Percentiles rank a stretch among this genome's conserved stretches.
phyloP scores from a whole-genome alignment of 1,140 invertebrate genomes.

The Thalassaphorura encarpata region DNA sequence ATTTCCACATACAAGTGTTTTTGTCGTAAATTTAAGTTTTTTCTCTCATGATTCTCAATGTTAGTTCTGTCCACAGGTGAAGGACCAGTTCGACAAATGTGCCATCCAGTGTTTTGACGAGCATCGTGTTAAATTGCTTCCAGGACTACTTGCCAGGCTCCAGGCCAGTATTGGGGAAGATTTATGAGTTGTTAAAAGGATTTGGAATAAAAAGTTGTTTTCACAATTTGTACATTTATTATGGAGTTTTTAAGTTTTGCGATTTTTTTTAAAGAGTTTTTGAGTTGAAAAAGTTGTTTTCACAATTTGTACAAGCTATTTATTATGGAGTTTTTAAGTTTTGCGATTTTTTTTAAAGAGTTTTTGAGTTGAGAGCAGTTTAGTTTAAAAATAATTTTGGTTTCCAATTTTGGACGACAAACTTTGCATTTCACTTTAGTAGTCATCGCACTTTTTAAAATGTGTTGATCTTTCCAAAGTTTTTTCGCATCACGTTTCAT shows the following conservation, averaged over 20 bases:
- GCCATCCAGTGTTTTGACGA: slow-evolving; percentile 74
- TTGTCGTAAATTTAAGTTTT: not conserved
- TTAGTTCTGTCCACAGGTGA: slow-evolving; percentile 46
- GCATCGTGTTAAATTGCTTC: slow-evolving; percentile 64
- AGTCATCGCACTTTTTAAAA: not conserved
- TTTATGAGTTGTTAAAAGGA: not conserved
- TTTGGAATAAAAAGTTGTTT: not conserved
- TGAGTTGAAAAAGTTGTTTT: slow-evolving; percentile 32
- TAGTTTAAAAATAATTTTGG: not conserved
- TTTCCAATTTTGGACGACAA: too few species aligned
- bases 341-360: too few species aligned
- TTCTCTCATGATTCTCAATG: not conserved
- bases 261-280: too few species aligned
- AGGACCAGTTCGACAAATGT: slow-evolving; percentile 73
- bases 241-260: slow-evolving; percentile 37
- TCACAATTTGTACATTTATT: slow-evolving; percentile 40
- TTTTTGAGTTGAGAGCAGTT: not conserved
- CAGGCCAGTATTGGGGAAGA: slow-evolving; percentile 42
- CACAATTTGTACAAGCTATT: slow-evolving; percentile 82
- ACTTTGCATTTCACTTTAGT: too few species aligned
- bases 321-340: slow-evolving; percentile 84
- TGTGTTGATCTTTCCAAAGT: not conserved
- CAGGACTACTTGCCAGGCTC: slow-evolving; percentile 63
- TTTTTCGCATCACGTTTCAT: not conserved
- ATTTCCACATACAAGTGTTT: slow-evolving; percentile 45